These are phyloP conservation scores for Notolepis coatsorum DNA, from an alignment of 2,797 vertebrate genomes.

Conservation along the genomic window DNA sequence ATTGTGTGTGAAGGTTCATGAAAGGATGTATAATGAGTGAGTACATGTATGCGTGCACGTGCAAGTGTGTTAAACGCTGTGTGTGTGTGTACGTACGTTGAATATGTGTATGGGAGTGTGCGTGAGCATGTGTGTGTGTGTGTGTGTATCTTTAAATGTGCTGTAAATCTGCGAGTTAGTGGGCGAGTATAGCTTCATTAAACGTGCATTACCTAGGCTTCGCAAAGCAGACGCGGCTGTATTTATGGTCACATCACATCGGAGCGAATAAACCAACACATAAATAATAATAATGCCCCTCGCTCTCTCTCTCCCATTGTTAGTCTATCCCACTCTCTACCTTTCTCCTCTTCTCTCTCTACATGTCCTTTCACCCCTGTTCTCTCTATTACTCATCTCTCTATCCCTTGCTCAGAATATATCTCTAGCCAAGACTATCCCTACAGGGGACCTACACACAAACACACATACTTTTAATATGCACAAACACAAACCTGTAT, in stretches of 20 bases:
- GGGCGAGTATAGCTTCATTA: constrained; percentile 52
- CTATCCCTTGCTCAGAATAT: no score
- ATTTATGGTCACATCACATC: constrained; percentile 27
- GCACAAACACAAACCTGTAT: constrained; percentile 2
- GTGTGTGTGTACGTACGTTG: background rate
- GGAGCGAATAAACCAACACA: constrained; percentile 48
- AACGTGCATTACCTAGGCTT: constrained; percentile 54
- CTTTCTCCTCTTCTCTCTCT: no score
- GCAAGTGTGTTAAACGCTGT: no score
- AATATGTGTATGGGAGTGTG: background rate
- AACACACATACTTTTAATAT: constrained; percentile 15
- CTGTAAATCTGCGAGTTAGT: constrained; percentile 13
- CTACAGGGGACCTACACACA: constrained; percentile 9
- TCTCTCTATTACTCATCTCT: no score
- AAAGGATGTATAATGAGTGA: no score
- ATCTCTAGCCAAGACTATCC: constrained; percentile 2
- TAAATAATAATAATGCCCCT: constrained; percentile 20
- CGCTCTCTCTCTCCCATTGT: no score
- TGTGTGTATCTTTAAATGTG: constrained; percentile 8
- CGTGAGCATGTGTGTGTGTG: constrained; percentile 8
- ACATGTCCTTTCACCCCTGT: no score
- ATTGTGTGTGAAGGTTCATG: background rate
- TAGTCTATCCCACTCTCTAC: no score
- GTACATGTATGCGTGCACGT: background rate
- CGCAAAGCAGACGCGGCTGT: constrained; percentile 31